Conservation (phyloP, 2,113 vertebrate genomes). For the Lonchura striata region DNA sequence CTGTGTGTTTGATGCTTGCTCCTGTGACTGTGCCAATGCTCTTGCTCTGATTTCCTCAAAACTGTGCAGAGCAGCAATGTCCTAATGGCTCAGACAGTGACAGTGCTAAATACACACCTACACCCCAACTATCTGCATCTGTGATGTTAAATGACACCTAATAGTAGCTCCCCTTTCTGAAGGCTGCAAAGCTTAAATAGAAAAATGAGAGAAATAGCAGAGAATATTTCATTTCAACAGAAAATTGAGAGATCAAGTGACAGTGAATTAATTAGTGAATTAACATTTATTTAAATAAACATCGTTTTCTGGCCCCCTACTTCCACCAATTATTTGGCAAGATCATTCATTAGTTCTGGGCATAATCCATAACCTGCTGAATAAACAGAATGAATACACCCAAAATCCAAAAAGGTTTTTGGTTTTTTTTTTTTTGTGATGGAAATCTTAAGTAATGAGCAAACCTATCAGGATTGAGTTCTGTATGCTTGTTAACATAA, state of each 20-base stretch:
- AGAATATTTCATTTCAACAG: background rate
- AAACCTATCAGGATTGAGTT: background rate
- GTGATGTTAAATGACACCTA: background rate
- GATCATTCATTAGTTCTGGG: background rate
- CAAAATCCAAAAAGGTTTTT: background rate
- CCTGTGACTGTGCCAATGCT: background rate
- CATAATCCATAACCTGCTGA: background rate
- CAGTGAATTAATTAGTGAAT: background rate
- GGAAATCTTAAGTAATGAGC: background rate
- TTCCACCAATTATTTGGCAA: background rate
- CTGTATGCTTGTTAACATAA: background rate
- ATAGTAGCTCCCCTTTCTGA: background rate
- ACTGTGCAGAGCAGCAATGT: background rate
- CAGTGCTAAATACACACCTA: background rate
- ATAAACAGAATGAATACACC: background rate
- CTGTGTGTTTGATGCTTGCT: rapidly evolving
- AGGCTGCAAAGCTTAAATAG: background rate
- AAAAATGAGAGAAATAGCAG: background rate
- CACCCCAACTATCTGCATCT: background rate
- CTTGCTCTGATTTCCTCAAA: background rate
- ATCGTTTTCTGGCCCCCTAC: rapidly evolving
- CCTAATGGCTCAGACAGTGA: background rate
- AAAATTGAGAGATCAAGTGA: background rate
- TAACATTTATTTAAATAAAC: background rate
- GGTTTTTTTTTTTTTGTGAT: background rate